Evolutionary conservation across 2,113 vertebrate species (phyloP), one percentile per base, ranked within the genome.

Genomic region (Theristicus caerulescens): DNA sequence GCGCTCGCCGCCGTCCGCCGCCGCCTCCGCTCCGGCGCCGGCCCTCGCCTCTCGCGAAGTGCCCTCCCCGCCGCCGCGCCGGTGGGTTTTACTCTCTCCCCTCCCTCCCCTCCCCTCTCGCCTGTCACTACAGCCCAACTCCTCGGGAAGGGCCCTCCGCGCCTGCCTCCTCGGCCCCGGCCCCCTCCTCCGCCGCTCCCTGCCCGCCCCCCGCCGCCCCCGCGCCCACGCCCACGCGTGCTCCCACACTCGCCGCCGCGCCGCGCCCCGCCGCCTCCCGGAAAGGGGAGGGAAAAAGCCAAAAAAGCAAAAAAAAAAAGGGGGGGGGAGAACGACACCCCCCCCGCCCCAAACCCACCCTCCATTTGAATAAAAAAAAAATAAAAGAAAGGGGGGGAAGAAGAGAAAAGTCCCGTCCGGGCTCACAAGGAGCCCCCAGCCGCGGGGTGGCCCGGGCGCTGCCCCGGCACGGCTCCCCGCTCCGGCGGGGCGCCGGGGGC

Each of bases 121-220:
- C 62, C 79, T 67, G 79, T 83, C 80, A 69, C 72, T 52, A 70
- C 78, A 76, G 78, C 84, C 91, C 86, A n/a, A 78, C 86, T 73
- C 91, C 86, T 66, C 86, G 73, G 65, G 74, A 79, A 82, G 85
- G 51, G 71, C 80, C 80, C 86, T 72, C 34, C 79, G 91, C 88
- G 76, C 83, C 83, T 86, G 82, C 98, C 97, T 98, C 82, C 96
- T 71, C 96, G 81, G 96, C 46, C 95, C 70, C 94, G 93, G 42
- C 90, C 94, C 91, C 88, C 88, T 96, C 85, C 94, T 86, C 71
- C 62, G 32, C 84, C 79, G 96, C 97, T 96, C 96, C 88, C 94
- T 94, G 96, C 97, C 92, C 95, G 51, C 89, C 74, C 42, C 74
- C 31, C 55, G 55, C 62, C 38, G 24, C 72, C 74, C 74, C 44